Percentiles rank a stretch among this genome's conserved stretches.
Conservation (phyloP, 1,140 invertebrate genomes). For the Lithobius niger region DNA sequence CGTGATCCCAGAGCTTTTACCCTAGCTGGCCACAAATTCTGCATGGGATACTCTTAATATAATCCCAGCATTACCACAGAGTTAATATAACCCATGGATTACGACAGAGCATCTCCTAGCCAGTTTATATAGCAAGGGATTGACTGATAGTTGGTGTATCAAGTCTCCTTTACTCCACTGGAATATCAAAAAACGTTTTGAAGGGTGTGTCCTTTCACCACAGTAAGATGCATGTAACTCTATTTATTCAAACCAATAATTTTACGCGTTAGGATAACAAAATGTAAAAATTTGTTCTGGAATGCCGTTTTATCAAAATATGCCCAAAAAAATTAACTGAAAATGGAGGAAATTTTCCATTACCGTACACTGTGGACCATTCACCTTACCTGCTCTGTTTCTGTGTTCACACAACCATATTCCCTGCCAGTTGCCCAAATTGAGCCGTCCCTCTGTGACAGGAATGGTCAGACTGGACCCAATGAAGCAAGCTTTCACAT, state of each 20-base stretch:
- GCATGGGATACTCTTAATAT: no score
- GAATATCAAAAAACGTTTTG: background rate
- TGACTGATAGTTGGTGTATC: no score
- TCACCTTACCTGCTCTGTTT: slow-evolving; percentile 51
- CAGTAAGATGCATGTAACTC: background rate
- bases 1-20: no score
- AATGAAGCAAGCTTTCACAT: slow-evolving; percentile 91
- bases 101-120: no score
- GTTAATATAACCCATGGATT: no score
- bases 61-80: no score
- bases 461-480: slow-evolving; percentile 90
- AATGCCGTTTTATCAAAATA: no score
- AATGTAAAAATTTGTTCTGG: no score
- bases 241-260: no score
- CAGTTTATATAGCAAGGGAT: no score
- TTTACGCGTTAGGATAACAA: no score
- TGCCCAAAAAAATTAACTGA: background rate
- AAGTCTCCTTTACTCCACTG: background rate
- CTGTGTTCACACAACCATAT: slow-evolving; percentile 96
- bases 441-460: slow-evolving; percentile 86
- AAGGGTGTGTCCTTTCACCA: background rate
- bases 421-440: slow-evolving; percentile 92
- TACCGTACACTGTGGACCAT: background rate
- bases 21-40: no score
- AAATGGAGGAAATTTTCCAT: background rate